phyloP scores from a whole-genome alignment of 2,797 vertebrate species.

The Neopelma chrysocephalum region DNA sequence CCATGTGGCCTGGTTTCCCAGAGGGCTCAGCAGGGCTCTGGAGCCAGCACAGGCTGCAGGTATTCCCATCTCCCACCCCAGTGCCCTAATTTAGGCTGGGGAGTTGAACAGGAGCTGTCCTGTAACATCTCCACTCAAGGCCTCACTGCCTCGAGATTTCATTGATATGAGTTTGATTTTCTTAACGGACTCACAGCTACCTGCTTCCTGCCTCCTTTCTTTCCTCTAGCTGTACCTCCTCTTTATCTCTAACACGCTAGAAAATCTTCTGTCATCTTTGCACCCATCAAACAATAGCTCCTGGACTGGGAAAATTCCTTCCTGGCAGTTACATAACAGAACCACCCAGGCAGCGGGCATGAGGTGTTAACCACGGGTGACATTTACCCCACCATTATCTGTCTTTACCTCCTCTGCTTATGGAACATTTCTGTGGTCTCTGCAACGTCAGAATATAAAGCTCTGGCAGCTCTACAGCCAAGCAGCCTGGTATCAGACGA shows the following conservation, averaged over 20 bases:
- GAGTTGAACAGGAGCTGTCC: background rate
- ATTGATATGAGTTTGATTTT: background rate
- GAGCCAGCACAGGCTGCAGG: background rate
- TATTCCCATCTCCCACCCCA: background rate
- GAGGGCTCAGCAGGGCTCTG: background rate
- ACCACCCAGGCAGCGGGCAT: background rate
- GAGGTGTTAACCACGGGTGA: constrained; percentile 56
- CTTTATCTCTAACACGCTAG: background rate
- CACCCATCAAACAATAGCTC: background rate
- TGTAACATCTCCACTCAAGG: background rate
- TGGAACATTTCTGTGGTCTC: constrained; percentile 63
- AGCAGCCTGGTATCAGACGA: background rate
- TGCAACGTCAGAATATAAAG: constrained; percentile 30
- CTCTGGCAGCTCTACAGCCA: background rate
- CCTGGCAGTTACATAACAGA: constrained; percentile 58
- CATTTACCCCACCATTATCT: constrained; percentile 34
- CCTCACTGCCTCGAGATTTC: background rate
- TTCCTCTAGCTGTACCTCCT: background rate
- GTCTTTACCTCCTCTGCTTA: constrained; percentile 14
- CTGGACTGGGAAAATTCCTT: constrained; percentile 11
- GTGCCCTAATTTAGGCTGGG: background rate
- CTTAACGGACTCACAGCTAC: background rate
- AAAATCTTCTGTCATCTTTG: background rate
- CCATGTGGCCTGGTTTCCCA: background rate
- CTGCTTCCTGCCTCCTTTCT: background rate